A percentile compares a stretch with the other conserved stretches of the same genome.
Evolutionary conservation across 2,113 vertebrate genomes (phyloP).

Genomic region (Actinemys pallida): DNA sequence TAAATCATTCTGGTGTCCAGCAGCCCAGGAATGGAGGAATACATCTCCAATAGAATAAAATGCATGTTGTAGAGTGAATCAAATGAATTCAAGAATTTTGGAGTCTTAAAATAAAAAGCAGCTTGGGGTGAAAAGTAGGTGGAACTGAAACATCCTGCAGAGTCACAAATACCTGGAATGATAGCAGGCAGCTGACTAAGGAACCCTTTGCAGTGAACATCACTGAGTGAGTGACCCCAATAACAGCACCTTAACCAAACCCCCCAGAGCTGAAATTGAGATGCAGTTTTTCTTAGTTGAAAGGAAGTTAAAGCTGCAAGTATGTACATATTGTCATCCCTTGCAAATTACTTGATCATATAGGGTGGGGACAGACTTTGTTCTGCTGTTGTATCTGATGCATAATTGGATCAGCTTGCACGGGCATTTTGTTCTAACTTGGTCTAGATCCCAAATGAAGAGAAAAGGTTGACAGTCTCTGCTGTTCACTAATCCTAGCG

Average conservation of each 20-base stretch:
- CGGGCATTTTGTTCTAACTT: not conserved
- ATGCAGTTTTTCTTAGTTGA: not conserved
- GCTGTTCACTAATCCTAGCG: not conserved
- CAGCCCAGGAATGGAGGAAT: not conserved
- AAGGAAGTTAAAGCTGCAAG: not conserved
- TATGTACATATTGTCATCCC: not conserved
- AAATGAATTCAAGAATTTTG: not conserved
- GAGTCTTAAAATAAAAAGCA: not conserved
- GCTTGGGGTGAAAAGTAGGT: not conserved
- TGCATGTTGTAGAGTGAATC: not conserved
- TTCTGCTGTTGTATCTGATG: not conserved
- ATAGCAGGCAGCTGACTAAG: not conserved
- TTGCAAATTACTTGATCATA: not conserved
- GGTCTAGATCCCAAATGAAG: not conserved
- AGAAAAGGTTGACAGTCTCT: not conserved
- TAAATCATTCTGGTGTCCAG: not conserved
- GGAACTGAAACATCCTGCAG: not conserved
- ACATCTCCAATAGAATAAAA: rapidly evolving
- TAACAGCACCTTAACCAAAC: not conserved
- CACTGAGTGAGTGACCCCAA: not conserved
- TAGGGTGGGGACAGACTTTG: not conserved
- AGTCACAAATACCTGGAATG: not conserved
- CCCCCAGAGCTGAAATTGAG: not conserved
- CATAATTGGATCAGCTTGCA: not conserved
- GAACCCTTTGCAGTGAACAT: not conserved